A percentile compares a stretch with the other conserved stretches of the same genome.
Conservation (phyloP, 2,797 vertebrate species). For the Poliocrania exsul region DNA sequence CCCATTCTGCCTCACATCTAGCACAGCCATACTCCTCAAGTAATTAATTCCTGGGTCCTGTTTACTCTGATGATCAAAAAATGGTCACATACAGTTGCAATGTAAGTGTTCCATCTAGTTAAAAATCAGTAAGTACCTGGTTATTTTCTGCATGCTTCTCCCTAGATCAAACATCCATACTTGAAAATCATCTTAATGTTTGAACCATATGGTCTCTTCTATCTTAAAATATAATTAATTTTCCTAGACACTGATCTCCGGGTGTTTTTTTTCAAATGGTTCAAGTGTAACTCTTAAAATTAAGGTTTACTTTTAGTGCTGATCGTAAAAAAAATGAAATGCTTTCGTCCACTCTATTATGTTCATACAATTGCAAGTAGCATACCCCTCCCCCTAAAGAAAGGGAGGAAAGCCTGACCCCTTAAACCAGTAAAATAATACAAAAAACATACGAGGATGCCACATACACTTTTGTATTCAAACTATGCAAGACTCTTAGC, state of each 20-base stretch:
- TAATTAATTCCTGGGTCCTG: background rate
- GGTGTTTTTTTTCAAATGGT: background rate
- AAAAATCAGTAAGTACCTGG: background rate
- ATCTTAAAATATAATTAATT: background rate
- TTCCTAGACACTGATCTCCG: background rate
- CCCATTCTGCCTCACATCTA: background rate
- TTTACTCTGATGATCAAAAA: background rate
- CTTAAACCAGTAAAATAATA: background rate
- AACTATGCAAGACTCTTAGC: background rate
- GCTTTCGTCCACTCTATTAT: accelerated
- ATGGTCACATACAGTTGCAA: background rate
- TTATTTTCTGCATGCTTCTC: background rate
- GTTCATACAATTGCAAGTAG: background rate
- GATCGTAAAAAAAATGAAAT: background rate
- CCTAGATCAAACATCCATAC: background rate
- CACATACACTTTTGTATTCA: background rate
- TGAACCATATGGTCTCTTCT: background rate
- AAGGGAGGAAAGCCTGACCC: background rate
- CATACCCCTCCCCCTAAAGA: background rate
- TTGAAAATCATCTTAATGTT: background rate
- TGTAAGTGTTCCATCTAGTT: background rate
- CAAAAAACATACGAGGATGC: accelerated
- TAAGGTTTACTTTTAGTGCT: background rate
- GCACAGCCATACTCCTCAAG: background rate
- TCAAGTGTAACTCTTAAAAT: background rate